Base-by-base conservation (phyloP, 2,888 invertebrate genomes). In the Cheilosia scutellata region DNA sequence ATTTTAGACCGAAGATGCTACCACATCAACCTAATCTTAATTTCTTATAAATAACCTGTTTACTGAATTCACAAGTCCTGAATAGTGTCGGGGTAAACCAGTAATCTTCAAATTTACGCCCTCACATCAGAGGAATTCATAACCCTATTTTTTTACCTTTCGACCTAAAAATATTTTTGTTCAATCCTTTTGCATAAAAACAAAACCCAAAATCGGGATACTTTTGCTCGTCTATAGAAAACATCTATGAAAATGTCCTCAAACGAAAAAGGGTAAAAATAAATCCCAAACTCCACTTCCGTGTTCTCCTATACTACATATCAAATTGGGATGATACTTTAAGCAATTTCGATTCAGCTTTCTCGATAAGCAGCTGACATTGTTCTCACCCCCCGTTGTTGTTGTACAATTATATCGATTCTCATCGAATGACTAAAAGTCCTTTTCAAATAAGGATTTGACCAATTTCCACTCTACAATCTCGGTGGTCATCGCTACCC, bases 391-490 rank as follows among this genome's bases (percentile, higher is more conserved):
- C 16, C 11, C 6, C 44, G 33, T 37, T 37, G 71, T n/a, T 60
- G 71, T 40, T 25, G 42, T 13, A 47, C 20, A 13, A 40, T 51
- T 13, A n/a, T 25, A 49, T 4, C 42, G 7, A 27, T 1, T 16
- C 13, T 13, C 31, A 33, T 51, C 51, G 44, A 47, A 37, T 3
- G 37, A 37, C 37, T n/a, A 9, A 13, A 51, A 51, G 27, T 27
- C 40, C 16, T 62, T 62, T 53, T 33, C 74, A 11, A 55, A 58
- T 74, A 55, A 74, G 77, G 77, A 68, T 53, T 68, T 60, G 51
- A 62, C 77, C 77, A 77, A 68, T 70, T 68, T 68, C 40, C 68
- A 68, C 68, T 68, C 57, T 40, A 31, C 47, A 71, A 63, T 65
- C 29, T 71, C 27, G 60, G 33, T 66, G 66, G 29, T 40, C 49